Base-by-base conservation (phyloP, 35 echinoderm and acorn worm genomes). In the Holothuria glaberrima region DNA sequence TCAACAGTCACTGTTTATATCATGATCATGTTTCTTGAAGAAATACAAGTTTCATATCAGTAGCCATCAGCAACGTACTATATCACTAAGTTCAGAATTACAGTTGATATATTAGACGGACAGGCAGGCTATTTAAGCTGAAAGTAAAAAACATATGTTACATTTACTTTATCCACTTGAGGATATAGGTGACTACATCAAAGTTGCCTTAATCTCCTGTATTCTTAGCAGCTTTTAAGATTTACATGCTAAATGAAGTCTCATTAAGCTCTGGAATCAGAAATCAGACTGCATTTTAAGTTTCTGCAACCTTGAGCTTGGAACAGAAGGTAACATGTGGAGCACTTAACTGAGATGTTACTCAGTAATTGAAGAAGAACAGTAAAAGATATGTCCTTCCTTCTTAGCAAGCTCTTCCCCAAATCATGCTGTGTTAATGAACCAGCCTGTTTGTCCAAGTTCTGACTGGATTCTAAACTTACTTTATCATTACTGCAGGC, bases 371-470 rank as follows among this genome's bases (percentile, higher is more conserved):
- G 74, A 78, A 48, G 44, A 48, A 50, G 35, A 48, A 78, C 25
- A 5, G 27, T 48, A 78, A 22, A 25, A 31, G n/a, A n/a, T 46
- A 17, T 45, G 71, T 31, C 71, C 71, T 34, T 75, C 71, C 71
- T 75, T n/a, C 71, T 38, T 38, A 26, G 21, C 74, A 78, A 78
- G 74, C 38, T 48, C 50, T 69, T 78, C 44, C 71, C 21, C 22
- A 48, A 78, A 78, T 21, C 74, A 78, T 78, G 44, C 74, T 78
- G 74, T 78, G 74, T 78, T 78, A 78, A 78, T 78, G 74, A 78
- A 78, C 21, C 27, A 78, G 21, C 5, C 14, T 78, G 74, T 77
- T 77, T 33, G 41, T 77, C 73, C 48, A 54, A 17, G 1, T 54
- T 17, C 13, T 54, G 50, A 14, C 50, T 54, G 5, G 50, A 2